A percentile compares a stretch with the other conserved stretches of the same genome.
These are phyloP conservation scores for Cryptops parisi DNA, from an alignment of 2,888 invertebrate species.

Conservation along the genomic window DNA sequence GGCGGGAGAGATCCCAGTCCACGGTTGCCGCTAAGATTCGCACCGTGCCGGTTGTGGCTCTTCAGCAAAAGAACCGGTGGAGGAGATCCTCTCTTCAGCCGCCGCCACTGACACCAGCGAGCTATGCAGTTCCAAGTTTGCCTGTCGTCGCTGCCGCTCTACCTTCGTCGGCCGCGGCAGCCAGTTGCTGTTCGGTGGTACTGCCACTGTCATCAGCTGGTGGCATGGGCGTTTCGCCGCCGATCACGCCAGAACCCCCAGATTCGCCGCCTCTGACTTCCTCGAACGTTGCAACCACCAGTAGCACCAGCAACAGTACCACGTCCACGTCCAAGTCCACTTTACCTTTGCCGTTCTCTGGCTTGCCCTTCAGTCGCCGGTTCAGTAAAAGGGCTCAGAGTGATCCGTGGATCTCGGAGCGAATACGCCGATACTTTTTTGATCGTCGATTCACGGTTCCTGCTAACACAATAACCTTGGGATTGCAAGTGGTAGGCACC, in stretches of 20 bases:
- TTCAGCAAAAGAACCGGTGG: too few species aligned
- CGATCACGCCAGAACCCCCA: not conserved
- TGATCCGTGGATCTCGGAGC: conserved; percentile 22
- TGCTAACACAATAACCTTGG: conserved; percentile 5
- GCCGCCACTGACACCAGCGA: too few species aligned
- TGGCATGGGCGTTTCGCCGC: too few species aligned
- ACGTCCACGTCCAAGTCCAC: not conserved
- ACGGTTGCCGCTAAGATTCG: too few species aligned
- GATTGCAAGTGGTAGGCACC: conserved; percentile 1
- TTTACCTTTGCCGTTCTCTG: conserved; percentile 4
- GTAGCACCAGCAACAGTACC: not conserved
- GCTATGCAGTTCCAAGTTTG: not conserved
- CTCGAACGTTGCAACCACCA: not conserved
- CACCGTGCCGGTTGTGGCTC: too few species aligned
- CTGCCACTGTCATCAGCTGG: too few species aligned
- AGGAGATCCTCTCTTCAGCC: too few species aligned
- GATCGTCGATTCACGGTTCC: conserved; percentile 20
- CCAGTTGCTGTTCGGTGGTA: not conserved
- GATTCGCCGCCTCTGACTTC: not conserved
- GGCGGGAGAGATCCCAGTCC: not conserved
- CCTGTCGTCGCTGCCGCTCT: not conserved
- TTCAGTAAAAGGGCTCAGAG: conserved; percentile 20
- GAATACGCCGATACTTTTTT: conserved; percentile 21
- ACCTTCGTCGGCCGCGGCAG: not conserved
- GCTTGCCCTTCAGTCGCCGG: conserved; percentile 17